These are phyloP conservation scores for Tiaroga cobitis DNA, from an alignment of 2,797 vertebrate genomes.

Conservation along the genomic window DNA sequence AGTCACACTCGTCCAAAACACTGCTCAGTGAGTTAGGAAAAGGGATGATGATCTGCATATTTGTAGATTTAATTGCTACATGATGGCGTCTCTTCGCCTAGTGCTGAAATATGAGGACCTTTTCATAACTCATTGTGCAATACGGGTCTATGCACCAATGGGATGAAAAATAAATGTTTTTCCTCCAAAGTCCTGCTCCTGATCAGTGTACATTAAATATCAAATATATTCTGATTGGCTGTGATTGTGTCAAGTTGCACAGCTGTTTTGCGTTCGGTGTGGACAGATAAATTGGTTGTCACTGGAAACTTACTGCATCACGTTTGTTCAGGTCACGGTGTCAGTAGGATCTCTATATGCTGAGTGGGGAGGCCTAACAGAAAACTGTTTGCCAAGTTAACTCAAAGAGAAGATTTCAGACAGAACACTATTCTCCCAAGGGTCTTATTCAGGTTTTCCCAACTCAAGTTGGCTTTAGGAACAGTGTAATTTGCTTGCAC, in stretches of 20 bases:
- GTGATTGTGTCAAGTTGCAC: background rate
- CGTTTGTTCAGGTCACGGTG: background rate
- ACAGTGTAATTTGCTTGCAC: background rate
- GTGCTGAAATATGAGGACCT: background rate
- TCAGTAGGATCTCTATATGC: background rate
- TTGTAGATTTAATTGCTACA: background rate
- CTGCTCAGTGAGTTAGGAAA: background rate
- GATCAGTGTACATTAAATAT: conserved; percentile 1
- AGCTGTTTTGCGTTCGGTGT: background rate
- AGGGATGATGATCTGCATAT: background rate
- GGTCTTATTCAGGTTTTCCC: conserved; percentile 27
- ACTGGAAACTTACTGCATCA: background rate
- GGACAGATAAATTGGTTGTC: conserved; percentile 9
- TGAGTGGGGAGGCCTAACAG: background rate
- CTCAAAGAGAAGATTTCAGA: conserved; percentile 25
- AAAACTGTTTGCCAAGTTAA: conserved; percentile 7
- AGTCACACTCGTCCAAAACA: background rate
- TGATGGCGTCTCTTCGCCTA: background rate
- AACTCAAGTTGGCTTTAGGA: conserved; percentile 10
- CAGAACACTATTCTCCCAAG: background rate
- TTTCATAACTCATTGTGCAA: background rate
- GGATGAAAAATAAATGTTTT: background rate
- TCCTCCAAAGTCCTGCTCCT: background rate
- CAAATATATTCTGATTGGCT: background rate
- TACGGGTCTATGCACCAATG: background rate